Conservation (phyloP, 2,797 vertebrate species). For the Harpagifer antarcticus region DNA sequence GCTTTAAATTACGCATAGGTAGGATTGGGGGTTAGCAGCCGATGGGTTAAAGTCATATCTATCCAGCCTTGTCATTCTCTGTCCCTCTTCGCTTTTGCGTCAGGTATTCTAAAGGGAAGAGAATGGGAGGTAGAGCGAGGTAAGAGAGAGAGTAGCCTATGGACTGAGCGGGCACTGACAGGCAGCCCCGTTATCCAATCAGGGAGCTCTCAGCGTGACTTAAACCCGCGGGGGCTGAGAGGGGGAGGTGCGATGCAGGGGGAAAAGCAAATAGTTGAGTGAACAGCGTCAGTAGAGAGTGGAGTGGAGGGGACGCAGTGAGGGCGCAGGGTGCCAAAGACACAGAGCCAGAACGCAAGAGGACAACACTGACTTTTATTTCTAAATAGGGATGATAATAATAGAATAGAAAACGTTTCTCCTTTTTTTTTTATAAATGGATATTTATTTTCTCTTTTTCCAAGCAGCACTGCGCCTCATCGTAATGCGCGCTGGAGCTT, state of each 20-base stretch:
- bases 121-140: conserved; percentile 30
- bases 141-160: conserved; percentile 11
- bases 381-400: conserved; percentile 2
- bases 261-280: conserved; percentile 86
- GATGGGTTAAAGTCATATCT: conserved; percentile 18
- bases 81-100: neutral
- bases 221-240: conserved; percentile 70
- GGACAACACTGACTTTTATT: neutral
- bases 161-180: conserved; percentile 45
- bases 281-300: conserved; percentile 87
- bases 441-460: conserved; percentile 62
- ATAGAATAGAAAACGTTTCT: conserved; percentile 13
- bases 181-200: conserved; percentile 71
- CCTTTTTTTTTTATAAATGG: conserved; percentile 48
- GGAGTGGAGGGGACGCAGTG: conserved; percentile 81
- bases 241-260: conserved; percentile 82
- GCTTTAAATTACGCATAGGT: neutral
- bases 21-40: neutral
- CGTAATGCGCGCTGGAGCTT: conserved; percentile 68
- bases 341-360: conserved; percentile 47
- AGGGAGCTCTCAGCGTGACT: conserved; percentile 63
- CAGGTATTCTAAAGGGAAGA: conserved; percentile 23
- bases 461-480: conserved; percentile 48
- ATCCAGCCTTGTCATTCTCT: neutral
- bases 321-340: conserved; percentile 55